Evolutionary conservation across 2,888 invertebrate genomes (phyloP).

Genomic region (Plagiodera versicolora): DNA sequence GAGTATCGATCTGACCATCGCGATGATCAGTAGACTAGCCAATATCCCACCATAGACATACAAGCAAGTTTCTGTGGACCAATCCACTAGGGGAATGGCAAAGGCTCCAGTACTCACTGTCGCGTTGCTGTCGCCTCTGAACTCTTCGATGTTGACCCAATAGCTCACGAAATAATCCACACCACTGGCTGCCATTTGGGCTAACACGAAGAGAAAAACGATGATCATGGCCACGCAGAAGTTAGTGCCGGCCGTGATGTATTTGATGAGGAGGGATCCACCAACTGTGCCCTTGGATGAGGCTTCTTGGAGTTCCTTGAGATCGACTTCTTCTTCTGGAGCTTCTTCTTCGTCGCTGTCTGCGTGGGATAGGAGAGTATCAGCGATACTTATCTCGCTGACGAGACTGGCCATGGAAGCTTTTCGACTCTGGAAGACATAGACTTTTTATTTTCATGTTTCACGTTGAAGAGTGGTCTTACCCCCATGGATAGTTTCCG

Average conservation of each 20-base stretch:
- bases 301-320: conserved; percentile 61
- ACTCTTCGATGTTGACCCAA: conserved; percentile 58
- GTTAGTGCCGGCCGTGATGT: conserved; percentile 62
- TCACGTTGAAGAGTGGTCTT: too few relatives aligned
- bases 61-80: conserved; percentile 8
- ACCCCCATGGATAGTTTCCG: conserved; percentile 5
- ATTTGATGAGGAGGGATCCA: conserved; percentile 61
- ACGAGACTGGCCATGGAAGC: conserved; percentile 43
- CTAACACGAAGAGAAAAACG: conserved; percentile 58
- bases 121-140: background rate
- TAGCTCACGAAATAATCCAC: conserved; percentile 75
- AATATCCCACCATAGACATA: background rate
- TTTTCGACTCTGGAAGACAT: conserved; percentile 2
- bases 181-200: conserved; percentile 66
- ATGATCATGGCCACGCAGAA: conserved; percentile 57
- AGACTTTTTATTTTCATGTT: too few relatives aligned
- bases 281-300: conserved; percentile 63
- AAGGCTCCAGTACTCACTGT: background rate
- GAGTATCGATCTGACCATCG: conserved; percentile 63
- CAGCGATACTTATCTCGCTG: conserved; percentile 51
- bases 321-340: conserved; percentile 52
- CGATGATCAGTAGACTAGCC: conserved; percentile 35
- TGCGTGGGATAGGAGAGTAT: conserved; percentile 49
- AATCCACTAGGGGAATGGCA: background rate
- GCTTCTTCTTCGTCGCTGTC: conserved; percentile 35